Evolutionary conservation across 2,888 invertebrate species (phyloP), one percentile per base, ranked within the genome.

Genomic region (Parasteatoda lunata): DNA sequence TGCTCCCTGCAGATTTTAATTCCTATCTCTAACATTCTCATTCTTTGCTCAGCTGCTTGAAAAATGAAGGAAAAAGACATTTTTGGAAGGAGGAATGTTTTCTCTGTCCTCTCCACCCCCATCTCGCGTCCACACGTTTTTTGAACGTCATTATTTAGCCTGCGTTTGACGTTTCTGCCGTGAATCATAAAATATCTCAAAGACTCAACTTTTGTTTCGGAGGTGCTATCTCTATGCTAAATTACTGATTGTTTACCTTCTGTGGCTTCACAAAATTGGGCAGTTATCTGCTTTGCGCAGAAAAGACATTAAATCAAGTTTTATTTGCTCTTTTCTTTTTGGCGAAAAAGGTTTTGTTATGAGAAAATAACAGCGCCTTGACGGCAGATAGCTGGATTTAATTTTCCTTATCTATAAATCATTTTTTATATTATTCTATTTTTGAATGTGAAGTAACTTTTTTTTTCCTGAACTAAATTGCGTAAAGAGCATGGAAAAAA

Each of bases 211-310:
- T 80, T 72, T 80, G 72, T 79, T 71, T 71, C 45, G 8, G 45
- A 72, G 51, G 79, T 30, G 80, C 72, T 5, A 72, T 80, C 72
- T 80, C 70, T 48, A 79, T 79, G 79, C 59, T 79, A 79, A 79
- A 79, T 79, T 66, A 72, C 66, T 64, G 80, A 80, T 72, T 80
- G 80, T 80, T 80, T 80, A 80, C 72, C 49, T 59, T 49, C 59
- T 8, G 51, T 70, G 48, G 70, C 30, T 15, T 59, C 13, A 49
- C 11, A 65, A 77, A 77, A 68, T 48, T 68, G n/a, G 15, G 49
- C 30, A 51, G 52, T 15, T 48, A 66, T 77, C 52, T 68, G 76
- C 48, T 47, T 66, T 68, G 48, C 45, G 8, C 9, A 77, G 48
- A 54, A 70, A 78, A 13, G 45, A 59, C 65, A 45, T 65, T 80